Evolutionary conservation across 2,888 invertebrate species (phyloP).

Genomic region (Hyalella azteca): DNA sequence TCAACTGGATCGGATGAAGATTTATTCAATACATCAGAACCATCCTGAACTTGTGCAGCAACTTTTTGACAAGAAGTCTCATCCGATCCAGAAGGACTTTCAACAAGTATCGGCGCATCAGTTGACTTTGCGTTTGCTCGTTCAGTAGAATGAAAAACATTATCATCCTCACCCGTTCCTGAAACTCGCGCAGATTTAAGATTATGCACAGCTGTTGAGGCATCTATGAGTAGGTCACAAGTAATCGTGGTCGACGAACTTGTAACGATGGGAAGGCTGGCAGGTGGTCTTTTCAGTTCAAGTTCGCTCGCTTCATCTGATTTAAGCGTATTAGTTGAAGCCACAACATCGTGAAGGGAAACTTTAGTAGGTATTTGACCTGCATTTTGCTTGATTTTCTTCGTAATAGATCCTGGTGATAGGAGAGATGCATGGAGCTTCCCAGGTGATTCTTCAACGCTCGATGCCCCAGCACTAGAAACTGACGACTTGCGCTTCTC

Average conservation of each 20-base stretch:
- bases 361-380: conserved; percentile 28
- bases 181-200: not conserved
- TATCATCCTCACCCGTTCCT: not conserved
- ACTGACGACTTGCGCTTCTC: not conserved
- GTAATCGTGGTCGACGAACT: not conserved
- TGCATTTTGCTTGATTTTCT: not conserved
- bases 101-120: too few relatives aligned
- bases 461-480: not conserved
- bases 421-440: not conserved
- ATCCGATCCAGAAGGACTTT: too few relatives aligned
- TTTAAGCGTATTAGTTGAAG: not conserved
- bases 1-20: too few relatives aligned
- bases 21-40: too few relatives aligned
- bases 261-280: not conserved
- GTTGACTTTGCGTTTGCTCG: too few relatives aligned
- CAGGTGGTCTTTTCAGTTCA: too few relatives aligned
- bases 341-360: not conserved
- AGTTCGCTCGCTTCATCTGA: not conserved
- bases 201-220: not conserved
- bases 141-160: not conserved
- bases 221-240: not conserved
- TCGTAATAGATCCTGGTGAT: not conserved
- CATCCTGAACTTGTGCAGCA: too few relatives aligned
- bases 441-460: not conserved
- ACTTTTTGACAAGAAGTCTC: too few relatives aligned